Evolutionary conservation across 2,888 invertebrate species (phyloP).

Genomic region (Volucella inanis): DNA sequence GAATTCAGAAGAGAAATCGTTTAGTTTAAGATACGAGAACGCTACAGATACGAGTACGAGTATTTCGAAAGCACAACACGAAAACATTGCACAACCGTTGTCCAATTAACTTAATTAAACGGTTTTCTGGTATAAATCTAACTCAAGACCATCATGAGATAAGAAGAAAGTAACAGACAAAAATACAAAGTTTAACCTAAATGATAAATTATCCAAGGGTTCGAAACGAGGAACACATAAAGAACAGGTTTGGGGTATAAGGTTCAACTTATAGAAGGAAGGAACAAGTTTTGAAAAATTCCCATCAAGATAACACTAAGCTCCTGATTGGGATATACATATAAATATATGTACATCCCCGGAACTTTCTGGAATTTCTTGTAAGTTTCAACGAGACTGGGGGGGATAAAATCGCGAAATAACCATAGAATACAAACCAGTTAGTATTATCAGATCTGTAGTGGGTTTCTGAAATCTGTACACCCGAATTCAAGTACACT

Average conservation of each 20-base stretch:
- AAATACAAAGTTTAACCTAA: slow-evolving; percentile 33
- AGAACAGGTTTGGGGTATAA: no score
- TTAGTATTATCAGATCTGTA: slow-evolving; percentile 46
- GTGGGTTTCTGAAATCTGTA: slow-evolving; percentile 19
- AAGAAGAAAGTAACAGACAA: slow-evolving; percentile 3
- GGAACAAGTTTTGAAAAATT: background rate
- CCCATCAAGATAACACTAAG: slow-evolving; percentile 38
- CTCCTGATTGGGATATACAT: slow-evolving; percentile 21
- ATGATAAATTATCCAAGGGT: slow-evolving; percentile 48
- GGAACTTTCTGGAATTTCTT: background rate
- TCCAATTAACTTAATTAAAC: slow-evolving; percentile 67
- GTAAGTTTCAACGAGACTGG: slow-evolving; percentile 22
- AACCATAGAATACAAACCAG: slow-evolving; percentile 18
- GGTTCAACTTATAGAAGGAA: background rate
- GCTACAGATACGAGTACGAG: no score
- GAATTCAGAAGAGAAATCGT: slow-evolving; percentile 35
- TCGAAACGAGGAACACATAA: background rate
- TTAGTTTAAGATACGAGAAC: slow-evolving; percentile 29
- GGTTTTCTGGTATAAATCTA: slow-evolving; percentile 23
- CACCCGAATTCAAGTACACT: slow-evolving; percentile 46
- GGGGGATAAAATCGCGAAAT: background rate
- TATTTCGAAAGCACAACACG: background rate
- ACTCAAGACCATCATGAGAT: slow-evolving; percentile 11
- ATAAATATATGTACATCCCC: no score
- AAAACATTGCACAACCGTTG: slow-evolving; percentile 18